Evolutionary conservation across 2,888 invertebrate genomes (phyloP), one percentile per base, ranked within the genome.

Genomic region (Gnatocerus cornutus): DNA sequence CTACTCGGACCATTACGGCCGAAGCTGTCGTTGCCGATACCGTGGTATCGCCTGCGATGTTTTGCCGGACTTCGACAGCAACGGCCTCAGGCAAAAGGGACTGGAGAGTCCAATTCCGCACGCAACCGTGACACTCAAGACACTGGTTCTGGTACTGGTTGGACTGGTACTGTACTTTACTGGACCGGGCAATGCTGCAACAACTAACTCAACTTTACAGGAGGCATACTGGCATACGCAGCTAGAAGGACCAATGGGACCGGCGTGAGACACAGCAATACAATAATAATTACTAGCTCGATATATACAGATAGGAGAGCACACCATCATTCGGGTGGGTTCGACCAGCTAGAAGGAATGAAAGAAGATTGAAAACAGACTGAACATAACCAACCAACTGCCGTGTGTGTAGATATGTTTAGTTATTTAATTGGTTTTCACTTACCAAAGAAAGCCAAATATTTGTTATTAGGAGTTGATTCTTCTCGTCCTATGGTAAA

Each of bases 381-480:
- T 76, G 75, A 77, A 77, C 76, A 79, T 76, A 79, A 80, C 79
- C 79, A 82, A 82, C 78, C 77, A 81, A 83, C 84, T 85, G 84
- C 84, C 84, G 84, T 84, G 84, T 85, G 84, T 84, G 84, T 83
- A 81, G 79, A 79, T 79, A 80, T 80, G 77, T 83, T 84, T 81
- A 83, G 80, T 84, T 83, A 83, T 80, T 83, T 82, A 83, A 81
- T 84, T 84, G 84, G 84, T 84, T 84, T 84, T 89, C 90, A 94
- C 94, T 94, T 92, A 94, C 94, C 93, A 94, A 92, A 90, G 94
- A 93, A 90, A 94, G 93, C 95, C 95, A 95, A 89, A 94, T 93
- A 91, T 95, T 95, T 90, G 94, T 92, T 89, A 94, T 93, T 90
- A 95, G 92, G 90, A 94, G 93, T 92, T 95, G 95, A 90, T 95